Conservation (phyloP, 2,888 invertebrate genomes). For the Pseudococcus longispinus region DNA sequence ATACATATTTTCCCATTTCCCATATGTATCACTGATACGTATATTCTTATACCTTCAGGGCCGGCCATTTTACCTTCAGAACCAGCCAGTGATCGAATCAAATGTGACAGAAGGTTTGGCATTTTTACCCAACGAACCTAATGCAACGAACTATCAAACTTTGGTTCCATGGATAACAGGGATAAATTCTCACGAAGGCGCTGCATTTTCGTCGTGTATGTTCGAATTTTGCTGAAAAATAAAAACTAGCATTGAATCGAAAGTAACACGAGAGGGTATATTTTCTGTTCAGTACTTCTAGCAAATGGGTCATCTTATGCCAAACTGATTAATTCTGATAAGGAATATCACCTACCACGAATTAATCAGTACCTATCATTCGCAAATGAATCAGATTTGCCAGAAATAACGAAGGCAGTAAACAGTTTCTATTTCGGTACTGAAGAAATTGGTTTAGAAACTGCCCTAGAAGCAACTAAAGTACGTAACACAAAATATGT, state of each 20-base stretch:
- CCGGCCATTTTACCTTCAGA: too few relatives aligned
- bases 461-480: background rate
- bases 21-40: too few relatives aligned
- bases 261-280: background rate
- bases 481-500: too few relatives aligned
- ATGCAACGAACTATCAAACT: background rate
- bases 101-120: background rate
- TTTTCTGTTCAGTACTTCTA: background rate
- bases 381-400: background rate
- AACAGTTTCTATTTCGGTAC: background rate
- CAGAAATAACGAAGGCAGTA: background rate
- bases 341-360: background rate
- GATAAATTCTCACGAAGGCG: slow-evolving; percentile 53
- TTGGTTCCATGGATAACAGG: slow-evolving; percentile 41
- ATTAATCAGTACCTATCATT: background rate
- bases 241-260: background rate
- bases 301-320: background rate
- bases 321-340: background rate
- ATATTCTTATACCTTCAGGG: too few relatives aligned
- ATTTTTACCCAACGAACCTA: slow-evolving; percentile 36
- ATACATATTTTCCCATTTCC: too few relatives aligned
- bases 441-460: slow-evolving; percentile 65
- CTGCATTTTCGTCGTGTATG: background rate
- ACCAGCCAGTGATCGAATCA: too few relatives aligned
- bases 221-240: background rate